phyloP scores from a whole-genome alignment of 2,797 vertebrate species.

The Acestrorhynchus altus region DNA sequence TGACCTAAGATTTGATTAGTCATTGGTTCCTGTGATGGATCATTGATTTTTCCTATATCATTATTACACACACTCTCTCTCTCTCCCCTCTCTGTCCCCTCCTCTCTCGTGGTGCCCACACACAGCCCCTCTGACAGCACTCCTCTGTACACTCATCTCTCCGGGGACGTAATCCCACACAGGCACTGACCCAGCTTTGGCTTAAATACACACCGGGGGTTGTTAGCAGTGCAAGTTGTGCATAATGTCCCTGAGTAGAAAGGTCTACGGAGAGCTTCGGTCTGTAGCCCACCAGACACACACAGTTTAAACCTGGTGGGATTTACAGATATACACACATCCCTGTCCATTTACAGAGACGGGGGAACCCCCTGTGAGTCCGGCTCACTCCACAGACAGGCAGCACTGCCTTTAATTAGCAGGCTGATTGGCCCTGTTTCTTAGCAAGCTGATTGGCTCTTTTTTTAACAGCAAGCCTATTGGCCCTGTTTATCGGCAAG shows the following conservation, averaged over 20 bases:
- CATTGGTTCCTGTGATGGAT: no score
- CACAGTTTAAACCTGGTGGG: not conserved
- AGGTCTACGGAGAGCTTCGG: not conserved
- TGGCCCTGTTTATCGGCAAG: no score
- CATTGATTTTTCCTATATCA: no score
- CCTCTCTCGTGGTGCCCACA: not conserved
- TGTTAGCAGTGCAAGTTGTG: constrained; percentile 14
- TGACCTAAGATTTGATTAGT: no score
- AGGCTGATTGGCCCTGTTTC: no score
- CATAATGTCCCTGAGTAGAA: not conserved
- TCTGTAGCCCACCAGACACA: not conserved
- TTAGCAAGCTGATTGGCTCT: no score
- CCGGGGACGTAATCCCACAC: not conserved
- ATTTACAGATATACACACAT: not conserved
- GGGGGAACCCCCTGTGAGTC: not conserved
- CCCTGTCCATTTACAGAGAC: not conserved
- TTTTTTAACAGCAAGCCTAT: no score
- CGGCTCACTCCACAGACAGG: not conserved
- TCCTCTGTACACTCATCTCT: constrained; percentile 25
- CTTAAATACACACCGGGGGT: constrained; percentile 7
- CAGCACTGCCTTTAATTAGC: no score
- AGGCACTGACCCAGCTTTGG: constrained; percentile 21
- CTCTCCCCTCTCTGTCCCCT: not conserved
- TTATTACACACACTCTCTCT: no score
- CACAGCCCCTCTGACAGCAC: not conserved